A percentile compares a stretch with the other conserved stretches of the same genome.
Evolutionary conservation across 1,140 invertebrate species (phyloP).

Genomic region (Atta texana): DNA sequence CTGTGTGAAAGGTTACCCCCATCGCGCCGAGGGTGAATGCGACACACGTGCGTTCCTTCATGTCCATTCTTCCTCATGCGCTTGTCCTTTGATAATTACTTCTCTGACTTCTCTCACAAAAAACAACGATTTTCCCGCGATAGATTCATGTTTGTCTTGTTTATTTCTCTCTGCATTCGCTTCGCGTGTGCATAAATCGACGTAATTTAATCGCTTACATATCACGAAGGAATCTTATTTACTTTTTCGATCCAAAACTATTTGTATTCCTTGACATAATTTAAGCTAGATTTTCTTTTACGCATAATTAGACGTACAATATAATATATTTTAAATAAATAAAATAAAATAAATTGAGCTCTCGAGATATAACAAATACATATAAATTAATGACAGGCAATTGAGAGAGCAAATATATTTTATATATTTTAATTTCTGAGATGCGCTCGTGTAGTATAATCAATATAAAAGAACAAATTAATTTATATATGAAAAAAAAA

Average conservation of each 20-base stretch:
- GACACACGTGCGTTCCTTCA: conserved; percentile 59
- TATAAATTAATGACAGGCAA: no score
- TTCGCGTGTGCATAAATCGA: conserved; percentile 5
- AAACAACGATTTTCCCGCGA: not conserved
- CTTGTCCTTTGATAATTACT: conserved; percentile 35
- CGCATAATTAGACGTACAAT: not conserved
- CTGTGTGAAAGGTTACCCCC: conserved; percentile 63
- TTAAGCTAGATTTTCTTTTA: conserved; percentile 1
- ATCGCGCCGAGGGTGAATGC: conserved; percentile 49
- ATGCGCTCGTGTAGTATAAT: not conserved
- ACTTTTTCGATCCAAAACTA: not conserved
- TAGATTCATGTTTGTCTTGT: conserved; percentile 31
- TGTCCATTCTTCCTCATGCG: not conserved
- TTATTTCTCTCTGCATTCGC: conserved; percentile 6
- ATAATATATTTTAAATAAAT: conserved; percentile 8
- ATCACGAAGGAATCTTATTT: conserved; percentile 24
- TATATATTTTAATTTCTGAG: conserved; percentile 14
- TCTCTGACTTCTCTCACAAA: conserved; percentile 33
- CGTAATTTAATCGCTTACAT: conserved; percentile 34
- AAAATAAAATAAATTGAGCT: no score
- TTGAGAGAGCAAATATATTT: not conserved
- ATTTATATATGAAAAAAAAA: not conserved
- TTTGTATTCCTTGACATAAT: not conserved
- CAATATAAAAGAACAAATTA: not conserved
- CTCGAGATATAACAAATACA: no score